Base-by-base conservation (phyloP, 1,140 invertebrate species). In the Drosophila truncata region DNA sequence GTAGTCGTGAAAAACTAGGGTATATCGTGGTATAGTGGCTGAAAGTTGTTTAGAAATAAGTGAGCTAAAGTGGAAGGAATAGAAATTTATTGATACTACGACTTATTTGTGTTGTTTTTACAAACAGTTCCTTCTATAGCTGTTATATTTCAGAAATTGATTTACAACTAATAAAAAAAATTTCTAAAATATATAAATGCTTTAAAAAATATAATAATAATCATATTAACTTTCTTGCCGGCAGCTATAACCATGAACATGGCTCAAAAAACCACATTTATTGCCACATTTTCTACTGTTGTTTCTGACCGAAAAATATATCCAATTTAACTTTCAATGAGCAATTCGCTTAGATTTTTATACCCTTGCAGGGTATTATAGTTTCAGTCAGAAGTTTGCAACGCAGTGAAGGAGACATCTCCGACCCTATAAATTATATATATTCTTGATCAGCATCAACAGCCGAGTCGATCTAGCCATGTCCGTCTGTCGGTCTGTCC, bases 1-100 rank as follows among this genome's bases (percentile, higher is more conserved):
- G 66, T 70, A 70, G n/a, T 54, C 14, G 8, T 1, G 13, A 8
- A 44, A 64, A 64, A 41, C 4, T 13, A 4, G 37, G 46, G 66
- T 67, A 64, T 46, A 47, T n/a, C 4, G 1, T 14, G 11, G 7
- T 4, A 25, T 35, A 23, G 14, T 35, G 2, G 3, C 8, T 23
- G 6, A 33, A 13, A 31, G 11, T 4, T 4, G 8, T 52, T 0
- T 7, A 9, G 42, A 33, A 11, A n/a, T n/a, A 5, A 8, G 1
- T 14, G 2, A 35, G 8, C 18, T 55, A 20, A 14, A 16, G 7
- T 23, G 1, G 1, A 47, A 1, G 8, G 9, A 2, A 16, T 25
- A 25, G 0, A 46, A 25, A 16, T 46, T 25, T 46, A 9, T 16
- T 25, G 3, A 14, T 4, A 23, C 11, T 44, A 1, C 2, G n/a